Evolutionary conservation across 1,140 invertebrate species (phyloP).

Genomic region (Brachionus plicatilis): DNA sequence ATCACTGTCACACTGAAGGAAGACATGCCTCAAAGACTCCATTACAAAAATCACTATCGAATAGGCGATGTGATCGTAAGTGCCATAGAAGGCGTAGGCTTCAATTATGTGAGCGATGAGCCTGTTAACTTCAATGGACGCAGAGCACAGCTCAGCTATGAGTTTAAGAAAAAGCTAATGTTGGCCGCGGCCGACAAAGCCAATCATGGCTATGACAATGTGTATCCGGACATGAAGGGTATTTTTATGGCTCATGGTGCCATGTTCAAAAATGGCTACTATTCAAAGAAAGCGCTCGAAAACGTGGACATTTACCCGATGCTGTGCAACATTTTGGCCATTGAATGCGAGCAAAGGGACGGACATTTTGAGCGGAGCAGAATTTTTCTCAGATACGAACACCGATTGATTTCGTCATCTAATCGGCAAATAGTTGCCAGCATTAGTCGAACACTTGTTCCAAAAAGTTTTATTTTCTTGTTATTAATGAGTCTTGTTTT

Average conservation of each 20-base stretch:
- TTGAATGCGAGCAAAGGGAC: background rate
- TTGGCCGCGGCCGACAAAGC: background rate
- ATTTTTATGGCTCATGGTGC: constrained; percentile 23
- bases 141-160: background rate
- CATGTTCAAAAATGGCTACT: constrained; percentile 27
- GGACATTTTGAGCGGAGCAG: constrained; percentile 10
- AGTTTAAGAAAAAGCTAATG: background rate
- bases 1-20: constrained; percentile 26
- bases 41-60: background rate
- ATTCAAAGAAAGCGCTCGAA: background rate
- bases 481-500: background rate
- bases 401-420: background rate
- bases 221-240: constrained; percentile 22
- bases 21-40: constrained; percentile 9
- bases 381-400: constrained; percentile 9
- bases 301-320: constrained; percentile 25
- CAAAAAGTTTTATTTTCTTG: background rate
- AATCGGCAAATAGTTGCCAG: constrained; percentile 10
- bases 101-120: constrained; percentile 15
- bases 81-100: constrained; percentile 26
- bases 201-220: constrained; percentile 24
- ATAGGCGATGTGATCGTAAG: constrained; percentile 12
- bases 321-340: constrained; percentile 26
- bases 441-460: background rate
- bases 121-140: constrained; percentile 10